Base-by-base conservation (phyloP, 2,113 vertebrate species). In the Nothocercus nigrocapillus region DNA sequence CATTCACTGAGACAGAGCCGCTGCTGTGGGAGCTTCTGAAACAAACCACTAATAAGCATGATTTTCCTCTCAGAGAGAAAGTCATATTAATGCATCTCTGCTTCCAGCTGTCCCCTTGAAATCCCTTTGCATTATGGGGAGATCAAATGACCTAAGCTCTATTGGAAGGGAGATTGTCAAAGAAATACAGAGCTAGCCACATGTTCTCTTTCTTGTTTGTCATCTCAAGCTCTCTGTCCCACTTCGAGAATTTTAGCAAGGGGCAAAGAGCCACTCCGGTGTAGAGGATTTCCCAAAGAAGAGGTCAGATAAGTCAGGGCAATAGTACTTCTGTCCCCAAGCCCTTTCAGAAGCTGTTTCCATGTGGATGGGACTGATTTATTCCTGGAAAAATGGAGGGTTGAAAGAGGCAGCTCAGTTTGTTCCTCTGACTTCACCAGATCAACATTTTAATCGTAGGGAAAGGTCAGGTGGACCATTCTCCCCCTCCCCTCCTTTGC, bases 31-130 rank as follows among this genome's bases (percentile, higher is more conserved):
- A 80, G 62, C 61, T 93, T 97, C 93, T 85, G 90, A 93, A 94
- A 91, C 25, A 94, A 81, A 83, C 45, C 2, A 1, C 72, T 95
- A 91, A 93, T 82, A 93, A 86, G 82, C 76, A 83, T 36, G 47
- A 53, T 61, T 95, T 94, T 90, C 38, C 63, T 94, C 73, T 86
- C 77, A 63, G 64, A 91, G 70, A 67, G 15, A 7, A 74, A 88
- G 34, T 32, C 1, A 0, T 47, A 89, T 88, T 67, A 96, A 95
- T 79, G 61, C 69, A 86, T 47, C 59, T 64, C 81, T 87, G 72
- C 78, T 82, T 89, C 89, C 89, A 95, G 89, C 89, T 96, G 72
- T 89, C 91, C 63, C 75, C 88, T 86, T 93, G 76, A 91, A 97
- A 95, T 74, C 83, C 69, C 69, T 78, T 44, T 78, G 85, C 53